Percentiles rank a stretch among this genome's conserved stretches.
Evolutionary conservation across 2,797 vertebrate species (phyloP).

Genomic region (Rhinogobio ventralis): DNA sequence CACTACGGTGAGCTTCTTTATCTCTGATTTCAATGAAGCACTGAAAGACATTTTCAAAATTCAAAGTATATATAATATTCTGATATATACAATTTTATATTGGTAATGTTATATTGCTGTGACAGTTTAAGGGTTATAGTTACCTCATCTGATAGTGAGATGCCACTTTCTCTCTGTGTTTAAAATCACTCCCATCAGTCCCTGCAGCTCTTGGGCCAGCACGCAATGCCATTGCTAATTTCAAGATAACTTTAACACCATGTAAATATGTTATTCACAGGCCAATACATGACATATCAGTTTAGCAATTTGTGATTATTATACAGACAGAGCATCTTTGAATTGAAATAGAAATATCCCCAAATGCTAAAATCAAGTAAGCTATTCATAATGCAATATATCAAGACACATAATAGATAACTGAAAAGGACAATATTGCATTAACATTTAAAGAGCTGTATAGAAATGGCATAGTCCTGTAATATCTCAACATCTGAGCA

Average conservation of each 20-base stretch:
- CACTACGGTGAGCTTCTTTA: slow-evolving; percentile 90
- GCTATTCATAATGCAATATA: neutral
- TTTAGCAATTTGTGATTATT: neutral
- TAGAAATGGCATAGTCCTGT: neutral
- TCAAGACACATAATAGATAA: neutral
- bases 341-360: neutral
- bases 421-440: neutral
- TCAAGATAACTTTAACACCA: slow-evolving; percentile 7
- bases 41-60: slow-evolving; percentile 60
- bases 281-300: slow-evolving; percentile 9
- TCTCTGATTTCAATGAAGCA: slow-evolving; percentile 83
- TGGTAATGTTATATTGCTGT: neutral
- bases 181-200: slow-evolving; percentile 87
- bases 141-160: slow-evolving; percentile 93
- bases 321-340: neutral
- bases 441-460: neutral
- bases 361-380: neutral
- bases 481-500: neutral
- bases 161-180: slow-evolving; percentile 84
- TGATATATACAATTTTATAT: neutral
- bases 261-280: slow-evolving; percentile 10
- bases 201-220: slow-evolving; percentile 82
- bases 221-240: slow-evolving; percentile 86
- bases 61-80: neutral
- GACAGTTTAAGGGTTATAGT: slow-evolving; percentile 19